Base-by-base conservation (phyloP, 2,888 invertebrate species). In the Plebejus melissa region DNA sequence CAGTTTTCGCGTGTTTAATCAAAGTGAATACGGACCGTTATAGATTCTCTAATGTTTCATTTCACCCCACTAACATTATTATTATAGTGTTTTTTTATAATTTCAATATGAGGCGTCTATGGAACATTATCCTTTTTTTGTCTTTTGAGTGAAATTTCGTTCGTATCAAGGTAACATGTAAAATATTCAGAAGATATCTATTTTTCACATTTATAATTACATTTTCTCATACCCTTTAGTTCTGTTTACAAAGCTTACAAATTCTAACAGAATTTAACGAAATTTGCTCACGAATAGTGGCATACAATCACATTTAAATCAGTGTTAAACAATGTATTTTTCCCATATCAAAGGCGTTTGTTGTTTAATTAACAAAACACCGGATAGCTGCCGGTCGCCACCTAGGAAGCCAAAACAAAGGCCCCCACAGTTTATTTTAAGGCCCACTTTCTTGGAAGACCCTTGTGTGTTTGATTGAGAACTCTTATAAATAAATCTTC, bases 331-430 rank as follows among this genome's bases (percentile, higher is more conserved):
- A 65, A 32, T 65, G 65, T 65, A 36, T 36, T 65, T 65, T 65
- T 65, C 32, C 65, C 16, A 65, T 65, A 65, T 65, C 65, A 65
- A 32, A 65, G 65, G 11, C 22, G 46, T 71, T 71, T 71, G 71
- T 46, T 71, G 65, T 71, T 69, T 70, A 70, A 36, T 69, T 28
- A 74, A 75, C 50, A 60, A 32, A 74, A 74, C 46, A 74, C 71
- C 69, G 69, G 69, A 75, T 70, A 69, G 38, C 75, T 57, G 38
- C 57, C 46, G n/a, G 83, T 83, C 82, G 85, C 89, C 89, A 89
- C 89, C 88, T 84, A 86, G 86, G 89, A 88, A 90, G 90, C 83
- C 85, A 87, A 91, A 90, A 90, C 88, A 90, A 90, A 86, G 84
- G 83, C 78, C 80, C 81, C 77, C 80, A 83, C 82, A 82, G 87